Conservation (phyloP, 2,797 vertebrate genomes). For the Avahi laniger region DNA sequence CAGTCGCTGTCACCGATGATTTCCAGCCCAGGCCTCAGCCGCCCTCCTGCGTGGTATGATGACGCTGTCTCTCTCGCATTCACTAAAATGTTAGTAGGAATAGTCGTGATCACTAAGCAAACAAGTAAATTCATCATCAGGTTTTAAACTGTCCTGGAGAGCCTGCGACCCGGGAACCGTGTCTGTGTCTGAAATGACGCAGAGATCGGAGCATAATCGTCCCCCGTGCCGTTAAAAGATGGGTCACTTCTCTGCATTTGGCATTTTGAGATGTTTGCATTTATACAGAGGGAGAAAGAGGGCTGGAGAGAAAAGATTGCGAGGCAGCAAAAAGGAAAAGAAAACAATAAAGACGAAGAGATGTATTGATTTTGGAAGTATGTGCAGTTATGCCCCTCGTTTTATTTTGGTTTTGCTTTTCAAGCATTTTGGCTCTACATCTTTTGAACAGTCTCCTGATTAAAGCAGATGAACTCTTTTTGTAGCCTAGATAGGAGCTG, state of each 20-base stretch:
- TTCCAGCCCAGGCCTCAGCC: neutral
- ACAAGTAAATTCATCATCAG: neutral
- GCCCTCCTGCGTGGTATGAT: neutral
- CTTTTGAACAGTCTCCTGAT: slow-evolving; percentile 55
- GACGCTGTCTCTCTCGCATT: neutral
- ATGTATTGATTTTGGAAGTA: neutral
- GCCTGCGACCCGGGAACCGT: neutral
- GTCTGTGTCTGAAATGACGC: neutral
- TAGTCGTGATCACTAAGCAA: neutral
- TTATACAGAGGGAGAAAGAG: neutral
- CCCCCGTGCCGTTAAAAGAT: neutral
- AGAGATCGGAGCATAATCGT: neutral
- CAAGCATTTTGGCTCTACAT: neutral
- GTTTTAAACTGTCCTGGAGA: neutral
- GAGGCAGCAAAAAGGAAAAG: neutral
- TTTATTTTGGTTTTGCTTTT: neutral
- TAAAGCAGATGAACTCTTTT: neutral
- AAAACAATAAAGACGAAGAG: neutral
- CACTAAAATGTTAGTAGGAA: neutral
- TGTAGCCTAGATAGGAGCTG: neutral
- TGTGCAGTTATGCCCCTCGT: fast-evolving
- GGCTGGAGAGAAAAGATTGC: neutral
- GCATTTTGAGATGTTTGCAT: slow-evolving; percentile 20
- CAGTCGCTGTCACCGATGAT: slow-evolving; percentile 47
- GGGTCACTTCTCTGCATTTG: neutral